Percentiles rank a stretch among this genome's conserved stretches.
phyloP scores from a whole-genome alignment of 2,113 vertebrate genomes.

The Loxodonta africana region DNA sequence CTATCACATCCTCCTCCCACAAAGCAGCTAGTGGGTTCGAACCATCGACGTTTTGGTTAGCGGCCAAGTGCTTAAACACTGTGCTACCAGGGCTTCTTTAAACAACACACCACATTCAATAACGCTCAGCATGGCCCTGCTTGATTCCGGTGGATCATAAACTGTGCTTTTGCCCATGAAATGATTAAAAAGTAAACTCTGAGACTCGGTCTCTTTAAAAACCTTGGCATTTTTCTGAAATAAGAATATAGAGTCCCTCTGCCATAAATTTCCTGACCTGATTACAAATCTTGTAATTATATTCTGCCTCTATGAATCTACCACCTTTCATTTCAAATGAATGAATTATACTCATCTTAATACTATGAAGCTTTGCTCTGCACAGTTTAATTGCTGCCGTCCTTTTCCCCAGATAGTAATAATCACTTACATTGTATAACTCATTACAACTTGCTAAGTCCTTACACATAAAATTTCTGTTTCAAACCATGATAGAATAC shows the following conservation, averaged over 20 bases:
- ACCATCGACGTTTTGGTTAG: too few species aligned
- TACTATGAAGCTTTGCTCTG: slow-evolving; percentile 41
- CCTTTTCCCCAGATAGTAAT: slow-evolving; percentile 56
- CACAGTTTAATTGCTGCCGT: slow-evolving; percentile 66
- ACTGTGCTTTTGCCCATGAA: not conserved
- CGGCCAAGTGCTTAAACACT: too few species aligned
- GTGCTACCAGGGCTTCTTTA: not conserved
- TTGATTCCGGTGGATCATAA: slow-evolving; percentile 43
- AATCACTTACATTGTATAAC: slow-evolving; percentile 66
- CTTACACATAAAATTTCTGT: slow-evolving; percentile 46
- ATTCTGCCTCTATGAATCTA: slow-evolving; percentile 62
- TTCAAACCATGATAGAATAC: slow-evolving; percentile 42
- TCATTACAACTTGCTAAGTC: slow-evolving; percentile 57
- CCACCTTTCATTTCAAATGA: slow-evolving; percentile 58
- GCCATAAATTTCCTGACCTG: slow-evolving; percentile 43
- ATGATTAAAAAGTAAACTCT: slow-evolving; percentile 71
- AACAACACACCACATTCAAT: not conserved
- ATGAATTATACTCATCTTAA: slow-evolving; percentile 68
- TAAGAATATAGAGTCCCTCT: slow-evolving; percentile 50
- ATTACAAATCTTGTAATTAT: slow-evolving; percentile 74
- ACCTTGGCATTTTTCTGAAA: slow-evolving; percentile 51
- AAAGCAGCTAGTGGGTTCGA: too few species aligned
- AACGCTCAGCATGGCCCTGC: not conserved
- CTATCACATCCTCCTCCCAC: too few species aligned
- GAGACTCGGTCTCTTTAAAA: slow-evolving; percentile 50